Conservation (phyloP, 2,888 invertebrate genomes). For the Hyppa rectilinea region DNA sequence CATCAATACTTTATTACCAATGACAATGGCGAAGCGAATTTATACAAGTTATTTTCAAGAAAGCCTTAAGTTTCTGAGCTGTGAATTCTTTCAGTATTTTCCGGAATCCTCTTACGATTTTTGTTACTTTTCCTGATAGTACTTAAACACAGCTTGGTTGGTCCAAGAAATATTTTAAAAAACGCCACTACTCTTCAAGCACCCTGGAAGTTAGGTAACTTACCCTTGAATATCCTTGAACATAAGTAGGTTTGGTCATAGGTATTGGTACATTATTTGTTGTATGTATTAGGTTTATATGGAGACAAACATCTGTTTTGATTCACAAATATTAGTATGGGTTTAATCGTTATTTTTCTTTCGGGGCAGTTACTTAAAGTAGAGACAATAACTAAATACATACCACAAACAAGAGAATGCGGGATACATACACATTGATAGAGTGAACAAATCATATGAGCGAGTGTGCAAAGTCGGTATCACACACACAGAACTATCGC, state of each 20-base stretch:
- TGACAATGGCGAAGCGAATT: constrained; percentile 75
- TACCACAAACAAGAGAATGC: no score
- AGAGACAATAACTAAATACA: no score
- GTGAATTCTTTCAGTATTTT: constrained; percentile 71
- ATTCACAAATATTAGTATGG: not conserved
- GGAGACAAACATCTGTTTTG: not conserved
- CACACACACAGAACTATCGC: no score
- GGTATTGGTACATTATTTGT: not conserved
- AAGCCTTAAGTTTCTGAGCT: constrained; percentile 79
- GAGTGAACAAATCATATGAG: not conserved
- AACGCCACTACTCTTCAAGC: constrained; percentile 4
- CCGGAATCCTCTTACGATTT: constrained; percentile 12
- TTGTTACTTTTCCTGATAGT: not conserved
- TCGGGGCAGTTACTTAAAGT: not conserved
- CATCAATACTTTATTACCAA: constrained; percentile 79
- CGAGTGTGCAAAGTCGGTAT: not conserved
- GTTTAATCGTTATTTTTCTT: not conserved
- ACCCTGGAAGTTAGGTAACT: constrained; percentile 3
- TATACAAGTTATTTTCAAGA: constrained; percentile 79
- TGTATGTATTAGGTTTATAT: not conserved
- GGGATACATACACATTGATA: not conserved
- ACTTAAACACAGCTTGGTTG: constrained; percentile 1
- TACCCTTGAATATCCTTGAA: not conserved
- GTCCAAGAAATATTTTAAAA: constrained; percentile 7
- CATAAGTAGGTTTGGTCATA: not conserved